phyloP scores from a whole-genome alignment of 2,113 vertebrate species.

The Entomyzon cyanotis region DNA sequence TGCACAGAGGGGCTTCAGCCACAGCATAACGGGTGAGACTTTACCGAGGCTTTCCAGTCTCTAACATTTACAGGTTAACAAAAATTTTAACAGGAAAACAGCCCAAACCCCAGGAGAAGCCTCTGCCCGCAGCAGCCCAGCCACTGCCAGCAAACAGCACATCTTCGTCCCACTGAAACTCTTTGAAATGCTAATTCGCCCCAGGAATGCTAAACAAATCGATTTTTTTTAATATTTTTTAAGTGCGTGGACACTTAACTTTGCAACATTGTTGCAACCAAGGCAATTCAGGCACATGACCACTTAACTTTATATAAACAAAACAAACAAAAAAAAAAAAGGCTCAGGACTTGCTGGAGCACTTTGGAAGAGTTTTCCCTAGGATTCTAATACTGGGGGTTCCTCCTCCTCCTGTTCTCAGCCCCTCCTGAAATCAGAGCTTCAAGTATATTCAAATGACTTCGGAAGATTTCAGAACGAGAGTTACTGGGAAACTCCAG shows the following conservation, averaged over 20 bases:
- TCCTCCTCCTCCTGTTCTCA: background rate
- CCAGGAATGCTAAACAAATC: accelerated
- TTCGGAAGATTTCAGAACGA: background rate
- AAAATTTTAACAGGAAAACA: background rate
- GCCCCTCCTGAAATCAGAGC: accelerated
- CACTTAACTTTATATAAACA: no score
- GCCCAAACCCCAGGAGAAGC: background rate
- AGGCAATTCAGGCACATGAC: background rate
- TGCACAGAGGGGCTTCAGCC: background rate
- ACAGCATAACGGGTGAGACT: background rate
- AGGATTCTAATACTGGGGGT: accelerated
- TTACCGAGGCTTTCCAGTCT: background rate
- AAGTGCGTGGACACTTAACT: accelerated
- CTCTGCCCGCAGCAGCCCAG: background rate
- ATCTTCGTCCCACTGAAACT: background rate
- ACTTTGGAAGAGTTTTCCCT: background rate
- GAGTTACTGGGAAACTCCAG: background rate
- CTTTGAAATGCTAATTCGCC: accelerated
- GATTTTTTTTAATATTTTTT: background rate
- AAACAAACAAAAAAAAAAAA: no score
- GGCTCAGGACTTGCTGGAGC: background rate
- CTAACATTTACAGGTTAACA: background rate
- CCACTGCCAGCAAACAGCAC: constrained; percentile 26
- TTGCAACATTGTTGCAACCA: accelerated
- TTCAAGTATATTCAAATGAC: accelerated